Base-by-base conservation (phyloP, 2,113 vertebrate species). In the Chaetorhynchus papuensis region DNA sequence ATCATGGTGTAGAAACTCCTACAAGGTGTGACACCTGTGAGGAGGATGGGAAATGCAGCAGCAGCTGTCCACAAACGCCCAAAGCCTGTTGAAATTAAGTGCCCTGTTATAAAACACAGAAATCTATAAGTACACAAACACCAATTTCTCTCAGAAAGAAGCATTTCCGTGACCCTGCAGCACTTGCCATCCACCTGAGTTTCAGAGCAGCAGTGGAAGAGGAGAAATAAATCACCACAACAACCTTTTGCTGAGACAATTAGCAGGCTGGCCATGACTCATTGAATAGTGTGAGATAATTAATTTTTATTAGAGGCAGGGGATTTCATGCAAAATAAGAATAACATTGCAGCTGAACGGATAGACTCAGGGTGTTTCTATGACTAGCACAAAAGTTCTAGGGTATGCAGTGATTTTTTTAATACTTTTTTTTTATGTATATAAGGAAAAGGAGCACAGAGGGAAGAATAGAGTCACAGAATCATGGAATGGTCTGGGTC, bases 191-290 rank as follows among this genome's bases (percentile, higher is more conserved):
- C 12, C 24, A 52, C 90, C 72, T 56, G 83, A 93, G 81, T 89
- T 96, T 87, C 87, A 93, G 71, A 89, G 86, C 41, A 72, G 70
- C 56, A 50, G 20, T 57, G 41, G 83, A 95, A 75, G 69, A 56
- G 60, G 39, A 85, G 68, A 78, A 93, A 93, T 95, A 95, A 96
- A 94, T 97, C 88, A 87, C 53, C 74, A 56, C 6, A 2, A 81
- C 92, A 94, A 97, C 83, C 95, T 97, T 97, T 97, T 28, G 9
- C 84, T 64, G 84, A 90, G 84, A 71, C 61, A 54, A 87, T 97
- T 97, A 97, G 47, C 53, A 83, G 94, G 76, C 97, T 76, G 90
- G 82, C 89, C 72, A 84, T 41, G 74, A 92, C 33, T 94, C 87
- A 83, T 87, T 97, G 91, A 74, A 49, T 74, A 79, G 83, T 3